Percentiles rank a stretch among this genome's conserved stretches.
These are phyloP conservation scores for Eledone cirrhosa DNA, from an alignment of 2,888 invertebrate genomes.

Conservation along the genomic window DNA sequence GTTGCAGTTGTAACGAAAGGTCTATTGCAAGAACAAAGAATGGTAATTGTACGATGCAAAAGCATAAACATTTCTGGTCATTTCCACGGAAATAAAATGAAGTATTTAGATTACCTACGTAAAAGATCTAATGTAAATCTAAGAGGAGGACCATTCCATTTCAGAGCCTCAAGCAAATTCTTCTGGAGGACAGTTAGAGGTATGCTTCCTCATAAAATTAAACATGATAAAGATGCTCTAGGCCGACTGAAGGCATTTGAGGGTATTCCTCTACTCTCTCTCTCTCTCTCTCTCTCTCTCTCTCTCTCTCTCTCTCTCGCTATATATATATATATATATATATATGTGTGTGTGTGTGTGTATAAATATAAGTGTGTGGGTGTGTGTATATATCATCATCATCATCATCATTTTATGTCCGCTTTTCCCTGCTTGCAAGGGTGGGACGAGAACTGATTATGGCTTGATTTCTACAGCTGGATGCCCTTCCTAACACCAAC, in stretches of 20 bases:
- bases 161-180: slow-evolving; percentile 95
- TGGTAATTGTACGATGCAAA: slow-evolving; percentile 92
- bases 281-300: no score
- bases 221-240: slow-evolving; percentile 92
- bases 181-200: slow-evolving; percentile 97
- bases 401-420: no score
- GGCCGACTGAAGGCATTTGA: slow-evolving; percentile 91
- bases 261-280: slow-evolving; percentile 96
- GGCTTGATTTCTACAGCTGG: no score
- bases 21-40: slow-evolving; percentile 89
- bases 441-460: no score
- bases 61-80: slow-evolving; percentile 97
- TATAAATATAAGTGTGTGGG: no score
- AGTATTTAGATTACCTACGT: slow-evolving; percentile 94
- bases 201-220: slow-evolving; percentile 98
- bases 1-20: slow-evolving; percentile 96
- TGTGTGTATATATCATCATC: no score
- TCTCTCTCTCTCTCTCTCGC: no score
- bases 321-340: no score
- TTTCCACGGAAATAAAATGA: slow-evolving; percentile 88
- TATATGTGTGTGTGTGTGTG: no score
- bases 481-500: no score
- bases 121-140: slow-evolving; percentile 99
- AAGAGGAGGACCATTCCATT: slow-evolving; percentile 97
- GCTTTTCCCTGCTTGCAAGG: no score